Evolutionary conservation across 2,888 invertebrate genomes (phyloP).

Genomic region (Luperina testacea): DNA sequence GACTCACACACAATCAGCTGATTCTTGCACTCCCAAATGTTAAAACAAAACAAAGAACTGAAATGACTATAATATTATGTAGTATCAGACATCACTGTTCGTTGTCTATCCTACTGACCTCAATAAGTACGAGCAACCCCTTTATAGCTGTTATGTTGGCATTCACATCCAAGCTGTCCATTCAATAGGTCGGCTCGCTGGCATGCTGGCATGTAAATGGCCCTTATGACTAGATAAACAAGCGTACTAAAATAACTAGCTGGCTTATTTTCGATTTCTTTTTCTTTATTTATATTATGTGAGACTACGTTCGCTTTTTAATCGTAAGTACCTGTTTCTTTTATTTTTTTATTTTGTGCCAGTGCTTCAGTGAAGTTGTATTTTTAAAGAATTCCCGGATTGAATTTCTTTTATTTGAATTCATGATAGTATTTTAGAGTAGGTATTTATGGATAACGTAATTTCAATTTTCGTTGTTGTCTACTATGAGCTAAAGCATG

Average conservation of each 20-base stretch:
- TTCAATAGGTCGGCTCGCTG: slow-evolving; percentile 45
- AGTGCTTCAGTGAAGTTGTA: slow-evolving; percentile 41
- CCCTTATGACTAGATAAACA: slow-evolving; percentile 62
- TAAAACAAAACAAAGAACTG: slow-evolving; percentile 41
- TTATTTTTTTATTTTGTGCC: slow-evolving; percentile 42
- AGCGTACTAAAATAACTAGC: slow-evolving; percentile 53
- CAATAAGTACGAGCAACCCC: slow-evolving; percentile 32
- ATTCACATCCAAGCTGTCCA: slow-evolving; percentile 48
- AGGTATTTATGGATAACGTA: slow-evolving; percentile 28
- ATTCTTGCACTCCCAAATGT: slow-evolving; percentile 28
- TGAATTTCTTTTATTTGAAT: slow-evolving; percentile 13
- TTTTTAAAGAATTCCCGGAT: slow-evolving; percentile 1
- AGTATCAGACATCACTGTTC: slow-evolving; percentile 19
- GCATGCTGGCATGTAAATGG: slow-evolving; percentile 58
- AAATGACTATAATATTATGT: too few relatives aligned
- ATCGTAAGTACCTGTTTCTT: slow-evolving; percentile 54
- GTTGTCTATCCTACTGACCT: slow-evolving; percentile 39
- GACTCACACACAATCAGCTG: slow-evolving; percentile 54
- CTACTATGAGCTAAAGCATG: slow-evolving; percentile 12
- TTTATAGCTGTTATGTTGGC: slow-evolving; percentile 45
- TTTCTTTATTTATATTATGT: slow-evolving; percentile 37
- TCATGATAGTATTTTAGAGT: slow-evolving; percentile 19
- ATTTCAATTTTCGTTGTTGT: slow-evolving; percentile 13
- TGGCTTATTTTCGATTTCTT: slow-evolving; percentile 48
- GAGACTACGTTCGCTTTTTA: slow-evolving; percentile 43